Evolutionary conservation across 1,140 invertebrate genomes (phyloP).

Genomic region (Dendroctonus ponderosae): DNA sequence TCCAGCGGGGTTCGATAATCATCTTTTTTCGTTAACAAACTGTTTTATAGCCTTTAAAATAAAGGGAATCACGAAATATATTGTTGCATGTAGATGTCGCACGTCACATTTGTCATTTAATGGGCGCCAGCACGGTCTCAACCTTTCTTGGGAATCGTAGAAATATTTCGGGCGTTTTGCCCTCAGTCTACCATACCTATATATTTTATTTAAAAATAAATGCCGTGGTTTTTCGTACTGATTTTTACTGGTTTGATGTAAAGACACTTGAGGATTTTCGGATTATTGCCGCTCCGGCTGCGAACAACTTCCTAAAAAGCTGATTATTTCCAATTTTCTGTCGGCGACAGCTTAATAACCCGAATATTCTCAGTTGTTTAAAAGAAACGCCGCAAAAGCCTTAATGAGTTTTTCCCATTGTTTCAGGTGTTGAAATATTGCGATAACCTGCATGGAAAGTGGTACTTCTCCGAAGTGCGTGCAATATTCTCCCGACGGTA

Average conservation of each 20-base stretch:
- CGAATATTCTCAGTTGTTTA: no score
- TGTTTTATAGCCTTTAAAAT: constrained; percentile 40
- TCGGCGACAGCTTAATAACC: no score
- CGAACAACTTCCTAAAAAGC: no score
- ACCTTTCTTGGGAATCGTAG: constrained; percentile 5
- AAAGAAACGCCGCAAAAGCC: no score
- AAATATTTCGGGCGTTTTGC: no score
- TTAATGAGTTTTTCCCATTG: constrained; percentile 2
- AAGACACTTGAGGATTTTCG: no score
- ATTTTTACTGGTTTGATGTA: no score
- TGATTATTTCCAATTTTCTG: no score
- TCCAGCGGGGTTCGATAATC: constrained; percentile 31
- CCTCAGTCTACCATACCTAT: no score
- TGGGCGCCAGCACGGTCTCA: constrained; percentile 28
- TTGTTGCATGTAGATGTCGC: constrained; percentile 35
- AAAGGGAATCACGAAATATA: constrained; percentile 37
- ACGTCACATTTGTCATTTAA: constrained; percentile 37
- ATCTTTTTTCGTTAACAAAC: constrained; percentile 38
- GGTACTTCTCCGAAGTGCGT: constrained; percentile 98
- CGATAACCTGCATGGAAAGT: constrained; percentile 96
- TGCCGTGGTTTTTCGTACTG: no score
- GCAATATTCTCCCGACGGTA: constrained; percentile 97
- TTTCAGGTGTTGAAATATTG: constrained; percentile 80
- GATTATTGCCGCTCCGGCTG: no score
- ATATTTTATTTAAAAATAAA: no score